Evolutionary conservation across 2,797 vertebrate genomes (phyloP).

Genomic region (Periparus ater): DNA sequence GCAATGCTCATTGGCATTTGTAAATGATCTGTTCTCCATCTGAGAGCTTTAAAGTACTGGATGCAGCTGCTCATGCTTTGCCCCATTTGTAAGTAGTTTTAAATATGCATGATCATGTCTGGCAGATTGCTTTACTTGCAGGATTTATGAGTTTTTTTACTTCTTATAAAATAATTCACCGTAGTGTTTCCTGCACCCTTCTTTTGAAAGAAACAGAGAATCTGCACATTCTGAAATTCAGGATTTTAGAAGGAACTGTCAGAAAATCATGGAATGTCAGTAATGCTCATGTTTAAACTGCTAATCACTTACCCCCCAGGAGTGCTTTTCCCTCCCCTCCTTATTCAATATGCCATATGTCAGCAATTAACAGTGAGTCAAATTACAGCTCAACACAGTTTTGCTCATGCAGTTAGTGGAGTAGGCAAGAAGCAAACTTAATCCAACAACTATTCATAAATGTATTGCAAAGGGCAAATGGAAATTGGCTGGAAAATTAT

Average conservation of each 20-base stretch:
- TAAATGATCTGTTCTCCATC: constrained; percentile 22
- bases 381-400: constrained; percentile 36
- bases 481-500: constrained; percentile 47
- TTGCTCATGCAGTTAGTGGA: neutral
- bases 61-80: constrained; percentile 33
- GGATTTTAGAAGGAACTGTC: neutral
- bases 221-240: neutral
- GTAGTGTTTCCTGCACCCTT: neutral
- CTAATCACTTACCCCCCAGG: constrained; percentile 25
- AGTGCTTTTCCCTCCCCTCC: neutral
- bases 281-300: constrained; percentile 20
- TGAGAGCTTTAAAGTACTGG: constrained; percentile 46
- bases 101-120: constrained; percentile 45
- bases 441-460: constrained; percentile 17
- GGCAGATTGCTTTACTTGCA: constrained; percentile 20
- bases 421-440: constrained; percentile 25
- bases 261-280: neutral
- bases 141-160: neutral
- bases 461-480: constrained; percentile 49
- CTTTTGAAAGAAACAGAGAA: neutral
- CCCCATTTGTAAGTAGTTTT: constrained; percentile 57
- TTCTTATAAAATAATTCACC: neutral
- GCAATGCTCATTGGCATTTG: constrained; percentile 5
- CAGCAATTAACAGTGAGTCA: constrained; percentile 53
- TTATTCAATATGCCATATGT: constrained; percentile 51